Evolutionary conservation across 2,797 vertebrate species (phyloP).

Genomic region (Notoglanidium macrostoma): DNA sequence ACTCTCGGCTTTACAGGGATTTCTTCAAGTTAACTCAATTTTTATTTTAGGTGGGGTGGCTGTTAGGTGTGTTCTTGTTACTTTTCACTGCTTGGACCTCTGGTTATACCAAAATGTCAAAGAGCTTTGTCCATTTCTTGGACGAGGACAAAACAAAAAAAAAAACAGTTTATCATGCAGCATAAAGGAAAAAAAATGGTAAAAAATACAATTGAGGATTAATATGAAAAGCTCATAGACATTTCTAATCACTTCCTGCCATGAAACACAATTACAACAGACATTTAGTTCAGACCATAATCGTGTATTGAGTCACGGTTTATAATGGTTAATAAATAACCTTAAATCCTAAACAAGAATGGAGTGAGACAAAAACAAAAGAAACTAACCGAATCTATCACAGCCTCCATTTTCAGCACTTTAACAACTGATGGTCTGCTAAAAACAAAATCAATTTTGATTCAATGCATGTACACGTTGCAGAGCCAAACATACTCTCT

Average conservation of each 20-base stretch:
- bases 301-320: slow-evolving; percentile 25
- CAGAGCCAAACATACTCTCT: slow-evolving; percentile 5
- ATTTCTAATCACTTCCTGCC: slow-evolving; percentile 23
- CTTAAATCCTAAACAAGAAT: slow-evolving; percentile 11
- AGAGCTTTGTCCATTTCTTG: background rate
- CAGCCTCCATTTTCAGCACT: slow-evolving; percentile 23
- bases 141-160: background rate
- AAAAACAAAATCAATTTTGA: background rate
- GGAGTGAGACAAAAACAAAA: slow-evolving; percentile 17
- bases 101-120: background rate
- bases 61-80: background rate
- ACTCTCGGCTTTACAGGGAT: slow-evolving; percentile 32
- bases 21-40: background rate
- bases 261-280: slow-evolving; percentile 32
- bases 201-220: slow-evolving; percentile 7
- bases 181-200: slow-evolving; percentile 14
- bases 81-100: background rate
- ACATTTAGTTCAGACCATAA: slow-evolving; percentile 19
- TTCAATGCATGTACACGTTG: background rate
- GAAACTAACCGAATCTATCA: slow-evolving; percentile 39
- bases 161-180: slow-evolving; percentile 31
- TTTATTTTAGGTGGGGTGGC: background rate
- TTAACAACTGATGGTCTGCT: slow-evolving; percentile 1
- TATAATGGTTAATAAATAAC: slow-evolving; percentile 4
- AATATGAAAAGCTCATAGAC: background rate